phyloP scores from a whole-genome alignment of 2,888 invertebrate genomes.

The Heliconius aoede region DNA sequence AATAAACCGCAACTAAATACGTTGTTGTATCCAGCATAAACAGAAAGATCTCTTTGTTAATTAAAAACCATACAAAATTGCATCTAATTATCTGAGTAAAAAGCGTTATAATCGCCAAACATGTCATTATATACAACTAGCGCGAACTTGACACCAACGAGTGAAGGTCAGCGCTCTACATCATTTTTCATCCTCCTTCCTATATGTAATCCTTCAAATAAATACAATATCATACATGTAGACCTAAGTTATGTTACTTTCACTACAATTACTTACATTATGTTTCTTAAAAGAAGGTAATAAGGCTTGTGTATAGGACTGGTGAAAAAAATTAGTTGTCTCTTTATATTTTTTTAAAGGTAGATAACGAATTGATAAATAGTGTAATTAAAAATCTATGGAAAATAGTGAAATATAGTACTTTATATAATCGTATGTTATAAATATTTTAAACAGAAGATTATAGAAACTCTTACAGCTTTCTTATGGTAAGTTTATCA shows the following conservation, averaged over 20 bases:
- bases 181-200: too few relatives aligned
- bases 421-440: too few relatives aligned
- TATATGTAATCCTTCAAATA: background rate
- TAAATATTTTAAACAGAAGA: too few relatives aligned
- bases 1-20: background rate
- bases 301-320: too few relatives aligned
- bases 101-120: background rate
- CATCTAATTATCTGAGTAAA: background rate
- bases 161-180: conserved; percentile 2
- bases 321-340: too few relatives aligned
- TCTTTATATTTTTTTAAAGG: too few relatives aligned
- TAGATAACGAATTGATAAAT: too few relatives aligned
- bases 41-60: conserved; percentile 6
- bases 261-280: too few relatives aligned
- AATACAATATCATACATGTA: background rate
- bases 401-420: too few relatives aligned
- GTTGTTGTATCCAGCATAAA: background rate
- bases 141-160: conserved; percentile 33
- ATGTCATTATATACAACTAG: conserved; percentile 6
- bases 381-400: too few relatives aligned
- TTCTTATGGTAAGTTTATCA: background rate
- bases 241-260: too few relatives aligned
- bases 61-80: background rate
- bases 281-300: too few relatives aligned
- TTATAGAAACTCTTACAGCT: background rate